Evolutionary conservation across 1,140 invertebrate genomes (phyloP).

Genomic region (Mylabris phalerata): DNA sequence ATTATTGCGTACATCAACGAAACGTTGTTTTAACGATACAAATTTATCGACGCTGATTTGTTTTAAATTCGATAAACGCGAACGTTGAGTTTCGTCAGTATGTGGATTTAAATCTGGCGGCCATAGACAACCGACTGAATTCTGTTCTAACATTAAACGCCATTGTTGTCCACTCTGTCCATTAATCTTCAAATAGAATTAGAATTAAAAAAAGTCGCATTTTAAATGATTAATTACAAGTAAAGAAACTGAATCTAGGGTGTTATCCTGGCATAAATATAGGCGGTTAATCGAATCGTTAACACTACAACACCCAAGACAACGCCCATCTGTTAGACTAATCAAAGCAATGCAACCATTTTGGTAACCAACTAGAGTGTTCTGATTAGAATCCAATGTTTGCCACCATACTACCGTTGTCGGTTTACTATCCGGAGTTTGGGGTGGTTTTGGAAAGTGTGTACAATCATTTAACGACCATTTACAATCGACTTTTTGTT

Average conservation of each 20-base stretch:
- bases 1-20: slow-evolving; percentile 44
- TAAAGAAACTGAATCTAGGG: slow-evolving; percentile 58
- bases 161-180: slow-evolving; percentile 55
- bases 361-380: slow-evolving; percentile 65
- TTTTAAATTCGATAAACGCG: slow-evolving; percentile 55
- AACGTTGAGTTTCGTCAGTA: slow-evolving; percentile 39
- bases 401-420: slow-evolving; percentile 65
- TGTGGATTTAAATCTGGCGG: slow-evolving; percentile 45
- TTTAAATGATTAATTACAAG: slow-evolving; percentile 45
- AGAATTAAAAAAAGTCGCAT: slow-evolving; percentile 1
- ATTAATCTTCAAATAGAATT: slow-evolving; percentile 52
- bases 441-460: slow-evolving; percentile 45
- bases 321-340: slow-evolving; percentile 59
- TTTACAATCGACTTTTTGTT: slow-evolving; percentile 47
- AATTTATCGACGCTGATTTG: slow-evolving; percentile 62
- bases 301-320: slow-evolving; percentile 57
- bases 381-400: slow-evolving; percentile 53
- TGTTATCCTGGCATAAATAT: slow-evolving; percentile 61
- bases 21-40: slow-evolving; percentile 54
- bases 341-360: slow-evolving; percentile 64
- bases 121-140: slow-evolving; percentile 51
- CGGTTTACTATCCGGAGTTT: slow-evolving; percentile 48
- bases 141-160: slow-evolving; percentile 57
- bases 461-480: slow-evolving; percentile 53
- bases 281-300: slow-evolving; percentile 53